Conservation (phyloP, 1,140 invertebrate species). For the Pseudobourletiella spinata region DNA sequence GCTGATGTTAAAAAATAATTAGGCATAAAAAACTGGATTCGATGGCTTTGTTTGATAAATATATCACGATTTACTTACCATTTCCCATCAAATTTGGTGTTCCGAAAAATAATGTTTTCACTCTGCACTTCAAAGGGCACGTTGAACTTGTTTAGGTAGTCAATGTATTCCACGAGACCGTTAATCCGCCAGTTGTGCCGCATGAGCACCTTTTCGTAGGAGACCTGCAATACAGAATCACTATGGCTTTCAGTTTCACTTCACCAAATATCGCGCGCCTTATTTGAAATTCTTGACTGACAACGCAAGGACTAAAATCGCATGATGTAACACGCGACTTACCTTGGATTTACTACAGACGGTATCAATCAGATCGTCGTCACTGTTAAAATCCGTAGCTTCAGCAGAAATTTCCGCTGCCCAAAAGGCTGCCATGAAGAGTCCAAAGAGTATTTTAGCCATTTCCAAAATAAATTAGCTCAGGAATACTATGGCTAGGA, state of each 20-base stretch:
- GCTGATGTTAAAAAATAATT: neutral
- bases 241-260: neutral
- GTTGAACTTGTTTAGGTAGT: constrained; percentile 25
- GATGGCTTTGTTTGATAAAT: neutral
- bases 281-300: too few relatives aligned
- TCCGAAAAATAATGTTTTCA: constrained; percentile 16
- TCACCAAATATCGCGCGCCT: neutral
- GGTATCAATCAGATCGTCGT: neutral
- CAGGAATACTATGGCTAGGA: too few relatives aligned
- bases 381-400: neutral
- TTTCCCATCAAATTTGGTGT: constrained; percentile 13
- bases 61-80: constrained; percentile 4
- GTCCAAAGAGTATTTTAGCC: too few relatives aligned
- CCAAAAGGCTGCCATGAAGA: too few relatives aligned
- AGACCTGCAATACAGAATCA: constrained; percentile 11
- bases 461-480: too few relatives aligned
- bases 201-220: constrained; percentile 11
- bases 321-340: neutral
- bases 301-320: too few relatives aligned
- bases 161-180: constrained; percentile 18
- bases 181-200: constrained; percentile 16
- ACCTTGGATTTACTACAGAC: constrained; percentile 4
- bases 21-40: too few relatives aligned
- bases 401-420: neutral
- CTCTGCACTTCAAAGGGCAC: constrained; percentile 12